Percentiles rank a stretch among this genome's conserved stretches.
Evolutionary conservation across 2,888 invertebrate species (phyloP).

Genomic region (Choreutis nemorana): DNA sequence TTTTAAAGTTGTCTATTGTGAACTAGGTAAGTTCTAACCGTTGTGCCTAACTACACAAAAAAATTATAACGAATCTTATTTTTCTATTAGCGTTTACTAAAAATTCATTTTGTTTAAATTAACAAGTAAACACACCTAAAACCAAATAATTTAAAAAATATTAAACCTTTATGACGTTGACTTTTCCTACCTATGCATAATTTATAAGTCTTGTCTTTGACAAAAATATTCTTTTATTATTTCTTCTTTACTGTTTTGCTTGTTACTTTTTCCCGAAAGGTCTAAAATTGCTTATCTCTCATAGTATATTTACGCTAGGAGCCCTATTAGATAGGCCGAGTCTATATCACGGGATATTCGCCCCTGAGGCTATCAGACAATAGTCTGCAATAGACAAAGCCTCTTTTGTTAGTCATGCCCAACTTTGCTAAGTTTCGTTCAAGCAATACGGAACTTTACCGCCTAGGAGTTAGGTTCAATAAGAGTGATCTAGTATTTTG

Average conservation of each 20-base stretch:
- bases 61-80: not conserved
- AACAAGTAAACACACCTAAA: too few relatives aligned
- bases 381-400: slow-evolving; percentile 23
- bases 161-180: not conserved
- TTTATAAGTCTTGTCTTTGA: slow-evolving; percentile 23
- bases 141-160: not conserved
- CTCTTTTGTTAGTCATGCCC: slow-evolving; percentile 25
- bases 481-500: too few relatives aligned
- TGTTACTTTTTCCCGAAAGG: slow-evolving; percentile 21
- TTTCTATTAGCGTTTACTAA: not conserved
- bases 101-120: too few relatives aligned
- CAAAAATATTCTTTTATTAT: slow-evolving; percentile 31
- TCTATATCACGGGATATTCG: slow-evolving; percentile 19
- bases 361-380: slow-evolving; percentile 22
- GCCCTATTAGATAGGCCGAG: slow-evolving; percentile 11
- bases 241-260: slow-evolving; percentile 21
- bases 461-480: too few relatives aligned
- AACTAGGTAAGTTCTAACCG: too few relatives aligned
- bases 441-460: too few relatives aligned
- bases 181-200: slow-evolving; percentile 17
- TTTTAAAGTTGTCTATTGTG: too few relatives aligned
- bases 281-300: slow-evolving; percentile 19
- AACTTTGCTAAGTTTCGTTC: too few relatives aligned
- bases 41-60: not conserved
- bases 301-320: slow-evolving; percentile 13